Conservation (phyloP, 2,888 invertebrate species). For the Polietes domitor region DNA sequence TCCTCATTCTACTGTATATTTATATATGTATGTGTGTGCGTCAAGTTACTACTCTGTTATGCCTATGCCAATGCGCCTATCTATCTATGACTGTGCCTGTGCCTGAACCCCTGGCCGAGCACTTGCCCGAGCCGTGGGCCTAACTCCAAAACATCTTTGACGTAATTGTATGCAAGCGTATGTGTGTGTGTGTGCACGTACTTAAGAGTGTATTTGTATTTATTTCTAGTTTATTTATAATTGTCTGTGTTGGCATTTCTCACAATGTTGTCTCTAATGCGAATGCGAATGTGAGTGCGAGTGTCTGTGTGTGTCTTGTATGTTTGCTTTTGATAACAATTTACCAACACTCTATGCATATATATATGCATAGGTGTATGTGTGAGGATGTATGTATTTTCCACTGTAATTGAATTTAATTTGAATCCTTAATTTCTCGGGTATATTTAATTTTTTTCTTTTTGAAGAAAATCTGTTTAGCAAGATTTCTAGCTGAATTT, state of each 20-base stretch:
- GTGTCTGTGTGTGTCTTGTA: conserved; percentile 6
- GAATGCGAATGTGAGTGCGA: neutral
- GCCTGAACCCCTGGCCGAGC: neutral
- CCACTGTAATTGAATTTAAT: conserved; percentile 28
- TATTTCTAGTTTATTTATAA: conserved; percentile 31
- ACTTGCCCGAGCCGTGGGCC: too few relatives aligned
- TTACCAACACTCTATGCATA: conserved; percentile 18
- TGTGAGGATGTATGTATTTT: neutral
- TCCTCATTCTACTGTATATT: too few relatives aligned
- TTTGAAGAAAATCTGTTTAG: neutral
- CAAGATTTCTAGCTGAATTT: neutral
- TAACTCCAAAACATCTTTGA: neutral
- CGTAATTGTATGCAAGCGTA: neutral
- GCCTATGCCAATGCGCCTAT: too few relatives aligned
- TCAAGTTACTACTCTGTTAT: too few relatives aligned
- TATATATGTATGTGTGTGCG: too few relatives aligned
- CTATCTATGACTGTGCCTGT: neutral
- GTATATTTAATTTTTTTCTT: conserved; percentile 5
- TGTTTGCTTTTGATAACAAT: conserved; percentile 32
- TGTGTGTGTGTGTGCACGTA: neutral
- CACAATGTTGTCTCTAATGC: conserved; percentile 24
- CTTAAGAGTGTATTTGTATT: neutral
- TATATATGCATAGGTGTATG: conserved; percentile 11
- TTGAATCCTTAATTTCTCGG: conserved; percentile 12
- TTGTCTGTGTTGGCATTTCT: conserved; percentile 30